Percentiles rank a stretch among this genome's conserved stretches.
Conservation (phyloP, 1,140 invertebrate species). For the Cherax quadricarinatus region DNA sequence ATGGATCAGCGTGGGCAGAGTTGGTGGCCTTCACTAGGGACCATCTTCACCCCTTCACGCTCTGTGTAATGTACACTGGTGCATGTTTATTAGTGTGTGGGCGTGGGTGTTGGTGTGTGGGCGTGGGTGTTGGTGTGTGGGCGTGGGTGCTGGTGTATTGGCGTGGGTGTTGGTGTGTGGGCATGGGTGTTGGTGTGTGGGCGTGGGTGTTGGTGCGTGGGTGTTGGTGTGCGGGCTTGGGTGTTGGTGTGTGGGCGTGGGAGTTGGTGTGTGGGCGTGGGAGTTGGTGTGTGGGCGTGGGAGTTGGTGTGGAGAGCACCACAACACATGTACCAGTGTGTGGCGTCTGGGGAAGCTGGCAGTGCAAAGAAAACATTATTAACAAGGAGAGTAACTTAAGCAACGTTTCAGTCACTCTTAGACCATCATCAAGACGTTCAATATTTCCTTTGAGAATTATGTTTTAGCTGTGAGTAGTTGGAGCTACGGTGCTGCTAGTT, state of each 20-base stretch:
- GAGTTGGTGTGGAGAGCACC: neutral
- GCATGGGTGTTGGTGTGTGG: neutral
- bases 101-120: neutral
- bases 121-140: neutral
- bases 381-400: no score
- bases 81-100: neutral
- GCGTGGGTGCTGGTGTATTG: neutral
- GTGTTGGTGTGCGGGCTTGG: neutral
- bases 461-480: no score
- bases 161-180: neutral
- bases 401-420: no score
- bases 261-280: neutral
- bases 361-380: no score
- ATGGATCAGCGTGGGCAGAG: no score
- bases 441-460: no score
- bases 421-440: no score
- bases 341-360: no score
- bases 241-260: neutral
- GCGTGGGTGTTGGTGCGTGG: neutral
- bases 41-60: no score
- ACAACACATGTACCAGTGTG: neutral
- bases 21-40: no score
- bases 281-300: neutral
- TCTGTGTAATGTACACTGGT: no score
- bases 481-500: no score